Evolutionary conservation across 1,140 invertebrate species (phyloP).

Genomic region (Megalonaias nervosa): DNA sequence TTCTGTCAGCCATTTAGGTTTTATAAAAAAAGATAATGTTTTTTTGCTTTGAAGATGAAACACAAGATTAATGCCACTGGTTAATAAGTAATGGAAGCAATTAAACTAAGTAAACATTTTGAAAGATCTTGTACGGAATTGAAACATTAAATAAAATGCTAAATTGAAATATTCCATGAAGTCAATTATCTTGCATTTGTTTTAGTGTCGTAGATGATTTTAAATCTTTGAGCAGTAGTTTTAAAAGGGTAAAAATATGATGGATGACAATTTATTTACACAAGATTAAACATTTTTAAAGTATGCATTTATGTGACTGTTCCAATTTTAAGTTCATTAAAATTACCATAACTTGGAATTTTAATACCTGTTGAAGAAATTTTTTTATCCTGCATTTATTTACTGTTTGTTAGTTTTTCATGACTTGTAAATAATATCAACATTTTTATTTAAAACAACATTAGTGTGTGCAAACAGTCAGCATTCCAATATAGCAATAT

Average conservation of each 20-base stretch:
- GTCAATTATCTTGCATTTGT: slow-evolving; percentile 1
- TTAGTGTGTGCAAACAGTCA: too few relatives aligned
- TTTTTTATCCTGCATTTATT: too few relatives aligned
- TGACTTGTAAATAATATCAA: too few relatives aligned
- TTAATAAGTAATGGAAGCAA: neutral
- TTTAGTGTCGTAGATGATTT: slow-evolving; percentile 2
- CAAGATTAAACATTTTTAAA: neutral
- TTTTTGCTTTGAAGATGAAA: slow-evolving; percentile 3
- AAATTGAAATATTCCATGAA: slow-evolving; percentile 5
- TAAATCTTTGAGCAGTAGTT: slow-evolving; percentile 1
- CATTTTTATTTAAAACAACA: too few relatives aligned
- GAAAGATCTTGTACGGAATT: slow-evolving; percentile 3
- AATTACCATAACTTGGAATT: too few relatives aligned
- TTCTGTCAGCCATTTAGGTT: slow-evolving; percentile 9
- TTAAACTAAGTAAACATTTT: neutral
- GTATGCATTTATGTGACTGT: neutral
- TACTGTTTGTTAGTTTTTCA: too few relatives aligned
- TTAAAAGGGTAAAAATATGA: neutral
- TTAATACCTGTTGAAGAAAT: too few relatives aligned
- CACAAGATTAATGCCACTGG: slow-evolving; percentile 7
- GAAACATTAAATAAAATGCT: slow-evolving; percentile 5
- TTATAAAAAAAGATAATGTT: slow-evolving; percentile 14
- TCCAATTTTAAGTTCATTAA: too few relatives aligned
- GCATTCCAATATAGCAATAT: too few relatives aligned
- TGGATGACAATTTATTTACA: neutral